Conservation (phyloP, 2,888 invertebrate genomes). For the Gordius sp. region DNA sequence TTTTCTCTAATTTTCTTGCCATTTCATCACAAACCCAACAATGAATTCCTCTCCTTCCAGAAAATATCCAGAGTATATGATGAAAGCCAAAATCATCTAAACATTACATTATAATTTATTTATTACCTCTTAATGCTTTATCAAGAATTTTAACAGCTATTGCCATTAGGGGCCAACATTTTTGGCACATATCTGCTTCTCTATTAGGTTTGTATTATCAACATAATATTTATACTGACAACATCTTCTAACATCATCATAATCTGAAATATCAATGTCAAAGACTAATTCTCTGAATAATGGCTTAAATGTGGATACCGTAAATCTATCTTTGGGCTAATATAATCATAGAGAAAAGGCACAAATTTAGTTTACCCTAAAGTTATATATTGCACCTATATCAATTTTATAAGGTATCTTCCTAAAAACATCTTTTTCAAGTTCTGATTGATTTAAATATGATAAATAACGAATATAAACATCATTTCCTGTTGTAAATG, state of each 20-base stretch:
- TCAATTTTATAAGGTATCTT: conserved; percentile 72
- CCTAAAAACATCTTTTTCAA: conserved; percentile 50
- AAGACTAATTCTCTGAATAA: conserved; percentile 70
- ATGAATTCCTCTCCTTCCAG: conserved; percentile 87
- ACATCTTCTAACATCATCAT: conserved; percentile 76
- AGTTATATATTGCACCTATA: conserved; percentile 59
- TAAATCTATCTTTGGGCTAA: conserved; percentile 36
- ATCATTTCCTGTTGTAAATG: conserved; percentile 70
- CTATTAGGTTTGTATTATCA: conserved; percentile 22
- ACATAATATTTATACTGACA: conserved; percentile 29
- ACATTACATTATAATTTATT: conserved; percentile 19
- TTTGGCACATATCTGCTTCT: conserved; percentile 62
- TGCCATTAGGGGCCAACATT: conserved; percentile 89
- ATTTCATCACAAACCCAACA: conserved; percentile 82
- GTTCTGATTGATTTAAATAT: conserved; percentile 48
- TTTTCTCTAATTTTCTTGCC: conserved; percentile 47
- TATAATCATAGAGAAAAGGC: conserved; percentile 17
- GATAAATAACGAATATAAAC: conserved; percentile 69
- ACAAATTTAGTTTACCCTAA: conserved; percentile 23
- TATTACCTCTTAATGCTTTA: conserved; percentile 44
- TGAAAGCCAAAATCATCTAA: conserved; percentile 79
- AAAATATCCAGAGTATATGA: conserved; percentile 82
- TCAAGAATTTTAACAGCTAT: conserved; percentile 72
- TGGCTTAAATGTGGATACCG: conserved; percentile 32
- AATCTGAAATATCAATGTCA: conserved; percentile 98